Evolutionary conservation across 2,113 vertebrate species (phyloP).

Genomic region (Hypocryptadius cinnamomeus): DNA sequence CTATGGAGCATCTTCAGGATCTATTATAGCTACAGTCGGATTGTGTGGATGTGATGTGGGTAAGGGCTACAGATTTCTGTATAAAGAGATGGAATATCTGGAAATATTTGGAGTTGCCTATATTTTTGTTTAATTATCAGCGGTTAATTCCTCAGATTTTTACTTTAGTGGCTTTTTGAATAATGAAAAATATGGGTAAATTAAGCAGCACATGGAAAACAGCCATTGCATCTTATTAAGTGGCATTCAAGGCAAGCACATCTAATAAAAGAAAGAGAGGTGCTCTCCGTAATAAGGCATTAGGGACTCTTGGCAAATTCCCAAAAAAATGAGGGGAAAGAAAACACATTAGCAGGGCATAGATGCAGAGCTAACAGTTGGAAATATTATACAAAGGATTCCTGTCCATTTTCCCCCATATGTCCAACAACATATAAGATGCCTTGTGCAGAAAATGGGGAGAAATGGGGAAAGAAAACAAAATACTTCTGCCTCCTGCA

Average conservation of each 20-base stretch:
- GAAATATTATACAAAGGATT: background rate
- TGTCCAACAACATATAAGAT: background rate
- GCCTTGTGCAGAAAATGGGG: background rate
- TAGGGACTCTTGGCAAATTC: background rate
- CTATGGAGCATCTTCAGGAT: conserved; percentile 75
- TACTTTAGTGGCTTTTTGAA: background rate
- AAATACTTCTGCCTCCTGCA: background rate
- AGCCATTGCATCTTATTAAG: background rate
- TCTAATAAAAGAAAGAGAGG: background rate
- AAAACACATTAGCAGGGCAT: background rate
- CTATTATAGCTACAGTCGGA: conserved; percentile 52
- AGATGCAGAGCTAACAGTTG: too few species aligned
- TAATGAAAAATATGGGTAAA: background rate
- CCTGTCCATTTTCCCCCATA: background rate
- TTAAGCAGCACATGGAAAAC: background rate
- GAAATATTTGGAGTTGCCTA: too few species aligned
- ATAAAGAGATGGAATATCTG: background rate
- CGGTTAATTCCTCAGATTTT: background rate
- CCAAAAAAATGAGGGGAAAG: background rate
- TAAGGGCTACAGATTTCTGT: conserved; percentile 28
- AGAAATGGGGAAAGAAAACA: background rate
- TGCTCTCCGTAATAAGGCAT: background rate
- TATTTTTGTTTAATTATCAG: background rate
- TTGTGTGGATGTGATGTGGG: conserved; percentile 49
- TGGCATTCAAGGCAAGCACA: background rate